Conservation (phyloP, 1,140 invertebrate species). For the Caerostris extrusa region DNA sequence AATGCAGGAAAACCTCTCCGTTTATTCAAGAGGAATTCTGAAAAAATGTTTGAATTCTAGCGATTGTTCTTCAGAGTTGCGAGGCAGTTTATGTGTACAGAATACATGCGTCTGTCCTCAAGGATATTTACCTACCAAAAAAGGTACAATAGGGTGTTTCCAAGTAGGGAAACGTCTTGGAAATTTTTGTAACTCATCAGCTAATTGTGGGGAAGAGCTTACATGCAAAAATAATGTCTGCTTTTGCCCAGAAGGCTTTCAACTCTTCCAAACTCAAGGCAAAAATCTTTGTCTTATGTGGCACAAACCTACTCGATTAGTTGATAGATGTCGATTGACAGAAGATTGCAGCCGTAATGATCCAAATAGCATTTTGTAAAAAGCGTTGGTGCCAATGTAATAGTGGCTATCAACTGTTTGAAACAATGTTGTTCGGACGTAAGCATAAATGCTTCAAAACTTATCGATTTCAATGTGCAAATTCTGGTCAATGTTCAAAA, state of each 20-base stretch:
- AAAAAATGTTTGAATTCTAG: slow-evolving; percentile 41
- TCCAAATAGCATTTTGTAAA: slow-evolving; percentile 64
- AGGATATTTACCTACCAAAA: slow-evolving; percentile 58
- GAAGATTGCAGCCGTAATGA: slow-evolving; percentile 59
- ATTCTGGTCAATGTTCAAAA: slow-evolving; percentile 56
- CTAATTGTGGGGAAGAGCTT: slow-evolving; percentile 66
- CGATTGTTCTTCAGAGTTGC: slow-evolving; percentile 56
- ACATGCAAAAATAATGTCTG: slow-evolving; percentile 55
- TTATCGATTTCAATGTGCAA: slow-evolving; percentile 10
- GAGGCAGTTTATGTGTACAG: slow-evolving; percentile 61
- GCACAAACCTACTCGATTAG: slow-evolving; percentile 66
- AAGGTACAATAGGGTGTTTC: slow-evolving; percentile 65
- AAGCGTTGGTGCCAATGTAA: slow-evolving; percentile 70
- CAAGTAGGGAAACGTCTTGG: slow-evolving; percentile 60
- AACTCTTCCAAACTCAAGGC: slow-evolving; percentile 52
- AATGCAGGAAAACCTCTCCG: not conserved
- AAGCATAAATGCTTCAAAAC: slow-evolving; percentile 75
- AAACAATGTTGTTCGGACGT: slow-evolving; percentile 67
- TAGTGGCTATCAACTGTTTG: slow-evolving; percentile 64
- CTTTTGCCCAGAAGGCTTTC: slow-evolving; percentile 67
- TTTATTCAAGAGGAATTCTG: slow-evolving; percentile 61
- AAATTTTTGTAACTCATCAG: slow-evolving; percentile 45
- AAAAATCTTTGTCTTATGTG: slow-evolving; percentile 59
- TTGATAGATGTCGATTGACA: slow-evolving; percentile 55
- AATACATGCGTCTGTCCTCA: slow-evolving; percentile 71